Percentiles rank a stretch among this genome's conserved stretches.
phyloP scores from a whole-genome alignment of 2,888 invertebrate species.

The Carcina quercana region DNA sequence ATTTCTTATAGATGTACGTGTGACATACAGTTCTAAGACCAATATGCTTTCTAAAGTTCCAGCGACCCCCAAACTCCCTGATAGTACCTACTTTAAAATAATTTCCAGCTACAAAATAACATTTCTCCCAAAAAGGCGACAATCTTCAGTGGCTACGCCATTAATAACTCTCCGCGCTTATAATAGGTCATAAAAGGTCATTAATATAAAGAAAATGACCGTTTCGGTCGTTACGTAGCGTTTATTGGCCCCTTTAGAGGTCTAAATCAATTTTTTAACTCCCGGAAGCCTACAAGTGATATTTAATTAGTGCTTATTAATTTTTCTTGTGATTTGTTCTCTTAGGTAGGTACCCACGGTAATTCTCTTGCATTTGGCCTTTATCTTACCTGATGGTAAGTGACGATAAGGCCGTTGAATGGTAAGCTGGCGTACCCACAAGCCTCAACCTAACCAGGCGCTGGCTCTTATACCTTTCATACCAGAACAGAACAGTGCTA shows the following conservation, averaged over 20 bases:
- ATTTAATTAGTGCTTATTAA: conserved; percentile 8
- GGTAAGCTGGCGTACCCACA: too few relatives aligned
- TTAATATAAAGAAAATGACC: conserved; percentile 50
- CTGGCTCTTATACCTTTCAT: too few relatives aligned
- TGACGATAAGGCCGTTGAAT: too few relatives aligned
- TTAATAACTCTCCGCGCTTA: conserved; percentile 39
- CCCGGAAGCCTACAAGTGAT: conserved; percentile 11
- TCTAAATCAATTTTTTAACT: conserved; percentile 57
- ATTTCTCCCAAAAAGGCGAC: not conserved
- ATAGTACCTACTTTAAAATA: not conserved
- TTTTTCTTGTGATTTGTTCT: conserved; percentile 4
- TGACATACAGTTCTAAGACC: too few relatives aligned
- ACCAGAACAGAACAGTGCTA: too few relatives aligned
- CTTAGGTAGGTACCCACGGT: not conserved
- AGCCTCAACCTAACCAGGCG: too few relatives aligned
- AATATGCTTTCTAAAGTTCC: too few relatives aligned
- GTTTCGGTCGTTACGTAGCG: conserved; percentile 35
- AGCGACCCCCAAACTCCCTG: not conserved
- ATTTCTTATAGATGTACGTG: too few relatives aligned
- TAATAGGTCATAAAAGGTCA: conserved; percentile 50
- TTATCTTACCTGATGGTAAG: too few relatives aligned
- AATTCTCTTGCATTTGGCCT: too few relatives aligned
- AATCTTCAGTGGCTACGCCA: conserved; percentile 2
- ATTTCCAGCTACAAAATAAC: too few relatives aligned
- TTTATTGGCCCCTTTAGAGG: conserved; percentile 38